These are phyloP conservation scores for Rhinogobius similis DNA, from an alignment of 2,113 vertebrate genomes.

Conservation along the genomic window DNA sequence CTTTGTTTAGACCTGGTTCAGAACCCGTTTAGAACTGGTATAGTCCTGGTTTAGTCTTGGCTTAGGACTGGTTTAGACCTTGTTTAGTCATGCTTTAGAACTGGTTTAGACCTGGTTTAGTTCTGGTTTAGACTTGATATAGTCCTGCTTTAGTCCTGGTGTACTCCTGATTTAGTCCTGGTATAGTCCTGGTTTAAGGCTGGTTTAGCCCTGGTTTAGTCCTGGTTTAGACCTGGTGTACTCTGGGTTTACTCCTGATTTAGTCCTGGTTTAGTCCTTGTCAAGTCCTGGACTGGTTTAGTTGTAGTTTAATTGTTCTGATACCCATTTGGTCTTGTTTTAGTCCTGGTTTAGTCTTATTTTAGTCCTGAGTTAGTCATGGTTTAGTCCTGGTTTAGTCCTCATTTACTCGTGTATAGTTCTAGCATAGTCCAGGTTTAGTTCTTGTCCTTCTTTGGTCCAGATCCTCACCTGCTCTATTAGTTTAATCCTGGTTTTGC, in stretches of 20 bases:
- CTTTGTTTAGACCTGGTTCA: background rate
- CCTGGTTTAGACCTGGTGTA: background rate
- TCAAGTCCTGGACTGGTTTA: too few species aligned
- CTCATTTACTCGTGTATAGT: too few species aligned
- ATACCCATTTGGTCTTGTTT: background rate
- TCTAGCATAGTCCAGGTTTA: background rate
- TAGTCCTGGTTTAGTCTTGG: background rate
- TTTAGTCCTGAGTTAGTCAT: too few species aligned
- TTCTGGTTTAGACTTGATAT: background rate
- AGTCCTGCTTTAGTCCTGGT: background rate
- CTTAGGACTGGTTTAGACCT: background rate
- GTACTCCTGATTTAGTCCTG: background rate
- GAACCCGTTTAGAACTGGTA: background rate
- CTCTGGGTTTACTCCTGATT: background rate
- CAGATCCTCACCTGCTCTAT: too few species aligned
- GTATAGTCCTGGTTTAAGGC: background rate
- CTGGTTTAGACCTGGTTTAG: background rate
- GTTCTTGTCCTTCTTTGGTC: too few species aligned
- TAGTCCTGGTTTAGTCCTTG: background rate
- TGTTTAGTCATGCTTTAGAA: background rate
- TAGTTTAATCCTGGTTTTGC: too few species aligned
- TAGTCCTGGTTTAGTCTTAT: background rate
- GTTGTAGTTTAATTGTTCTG: too few species aligned
- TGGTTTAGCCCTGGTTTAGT: background rate
- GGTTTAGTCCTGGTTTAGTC: too few species aligned